Base-by-base conservation (phyloP, 2,888 invertebrate species). In the Hetaerina titia region DNA sequence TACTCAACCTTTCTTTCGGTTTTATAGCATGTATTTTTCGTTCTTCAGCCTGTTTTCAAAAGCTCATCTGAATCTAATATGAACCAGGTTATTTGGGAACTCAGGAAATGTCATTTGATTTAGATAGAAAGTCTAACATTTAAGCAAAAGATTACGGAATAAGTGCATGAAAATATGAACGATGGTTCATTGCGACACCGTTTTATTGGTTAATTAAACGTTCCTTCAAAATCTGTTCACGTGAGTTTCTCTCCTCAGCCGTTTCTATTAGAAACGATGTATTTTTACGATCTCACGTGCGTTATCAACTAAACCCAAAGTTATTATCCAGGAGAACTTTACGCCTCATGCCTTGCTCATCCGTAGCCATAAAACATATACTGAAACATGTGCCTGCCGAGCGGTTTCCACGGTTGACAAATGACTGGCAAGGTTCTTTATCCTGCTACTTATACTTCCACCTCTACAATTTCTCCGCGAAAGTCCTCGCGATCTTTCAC, bases 211-310 rank as follows among this genome's bases (percentile, higher is more conserved):
- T 31, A 81, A 81, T 81, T 13, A 81, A 81, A 81, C 13, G 13
- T 31, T 81, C 31, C 31, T 81, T 81, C 15, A 81, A 81, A 31
- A 81, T 81, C 81, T 31, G 81, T 81, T 81, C 81, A 81, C 81
- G 45, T 45, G 45, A 45, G 45, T 45, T 31, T 15, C 81, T 13
- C 11, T 31, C 31, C 13, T 11, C 31, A 13, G 9, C 11, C 13
- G 31, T 11, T 81, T 81, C 31, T 81, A 31, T 81, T 15, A 2
- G 15, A 31, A 31, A 31, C 81, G 13, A 13, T 13, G 31, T 45
- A 45, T 31, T 31, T 81, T 81, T 81, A 81, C 31, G 81, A 81
- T 13, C 13, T 13, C 22, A 81, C 81, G 81, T 81, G 31, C 31
- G 13, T 31, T 81, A 81, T 81, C 81, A 81, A 81, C 7, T 81